Conservation (phyloP, 2,113 vertebrate genomes). For the Thalassarche chlororhynchos region DNA sequence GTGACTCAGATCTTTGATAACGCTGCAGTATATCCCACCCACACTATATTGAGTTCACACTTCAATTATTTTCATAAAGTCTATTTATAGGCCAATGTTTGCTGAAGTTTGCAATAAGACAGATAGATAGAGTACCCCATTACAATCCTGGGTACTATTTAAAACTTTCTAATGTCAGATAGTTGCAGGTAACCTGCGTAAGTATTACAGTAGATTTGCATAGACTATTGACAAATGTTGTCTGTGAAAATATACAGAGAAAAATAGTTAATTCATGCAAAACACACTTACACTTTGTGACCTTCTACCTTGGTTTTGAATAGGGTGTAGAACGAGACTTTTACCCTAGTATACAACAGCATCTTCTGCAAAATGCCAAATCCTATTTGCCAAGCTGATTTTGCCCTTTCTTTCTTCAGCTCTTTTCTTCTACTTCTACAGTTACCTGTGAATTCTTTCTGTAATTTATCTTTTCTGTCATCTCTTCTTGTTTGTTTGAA, state of each 20-base stretch:
- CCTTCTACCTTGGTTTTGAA: neutral
- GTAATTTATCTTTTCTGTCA: neutral
- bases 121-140: neutral
- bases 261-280: neutral
- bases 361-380: neutral
- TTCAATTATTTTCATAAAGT: constrained; percentile 31
- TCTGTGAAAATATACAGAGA: neutral
- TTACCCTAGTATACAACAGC: neutral
- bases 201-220: neutral
- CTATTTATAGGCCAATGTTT: constrained; percentile 49
- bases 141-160: constrained; percentile 19
- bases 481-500: neutral
- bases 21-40: neutral
- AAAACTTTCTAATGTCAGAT: constrained; percentile 10
- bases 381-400: neutral
- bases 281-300: neutral
- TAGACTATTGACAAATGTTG: neutral
- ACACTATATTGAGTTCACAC: neutral
- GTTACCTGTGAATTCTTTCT: neutral
- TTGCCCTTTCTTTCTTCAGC: neutral
- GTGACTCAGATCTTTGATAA: constrained; percentile 13
- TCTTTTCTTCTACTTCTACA: neutral
- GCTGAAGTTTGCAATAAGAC: constrained; percentile 1
- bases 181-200: neutral
- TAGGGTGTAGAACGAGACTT: neutral